Evolutionary conservation across 2,113 vertebrate species (phyloP).

Genomic region (Nestor notabilis): DNA sequence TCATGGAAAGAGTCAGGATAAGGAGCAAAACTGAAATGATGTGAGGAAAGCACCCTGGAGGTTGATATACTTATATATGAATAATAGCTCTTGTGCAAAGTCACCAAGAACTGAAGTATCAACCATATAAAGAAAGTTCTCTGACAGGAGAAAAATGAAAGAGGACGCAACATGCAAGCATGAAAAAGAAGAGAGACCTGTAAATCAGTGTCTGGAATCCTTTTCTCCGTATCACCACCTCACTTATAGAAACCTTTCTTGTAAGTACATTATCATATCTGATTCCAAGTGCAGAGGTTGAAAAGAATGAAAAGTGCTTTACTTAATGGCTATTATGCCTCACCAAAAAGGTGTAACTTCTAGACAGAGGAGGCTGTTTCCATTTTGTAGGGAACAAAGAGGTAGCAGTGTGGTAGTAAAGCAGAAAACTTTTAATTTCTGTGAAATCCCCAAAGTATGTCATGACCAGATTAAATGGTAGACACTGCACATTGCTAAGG

Average conservation of each 20-base stretch:
- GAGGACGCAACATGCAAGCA: background rate
- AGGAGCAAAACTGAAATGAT: background rate
- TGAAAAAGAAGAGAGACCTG: background rate
- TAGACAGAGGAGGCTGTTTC: background rate
- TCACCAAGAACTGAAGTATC: background rate
- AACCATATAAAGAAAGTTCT: background rate
- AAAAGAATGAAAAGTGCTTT: background rate
- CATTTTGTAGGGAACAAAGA: background rate
- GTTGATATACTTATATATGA: background rate
- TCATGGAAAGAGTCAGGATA: background rate
- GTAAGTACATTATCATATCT: background rate
- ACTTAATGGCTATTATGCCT: background rate
- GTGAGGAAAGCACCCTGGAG: background rate
- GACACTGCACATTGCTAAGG: background rate
- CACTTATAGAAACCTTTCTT: background rate
- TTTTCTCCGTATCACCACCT: background rate
- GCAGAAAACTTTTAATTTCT: background rate
- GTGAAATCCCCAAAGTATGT: background rate
- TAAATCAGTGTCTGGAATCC: background rate
- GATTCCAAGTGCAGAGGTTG: background rate
- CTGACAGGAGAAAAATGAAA: background rate
- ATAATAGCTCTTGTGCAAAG: background rate
- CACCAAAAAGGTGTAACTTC: background rate
- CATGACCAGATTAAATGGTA: background rate
- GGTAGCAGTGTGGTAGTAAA: background rate